Base-by-base conservation (phyloP, 64 coral and sea anemone genomes). In the Trachythela sp. region DNA sequence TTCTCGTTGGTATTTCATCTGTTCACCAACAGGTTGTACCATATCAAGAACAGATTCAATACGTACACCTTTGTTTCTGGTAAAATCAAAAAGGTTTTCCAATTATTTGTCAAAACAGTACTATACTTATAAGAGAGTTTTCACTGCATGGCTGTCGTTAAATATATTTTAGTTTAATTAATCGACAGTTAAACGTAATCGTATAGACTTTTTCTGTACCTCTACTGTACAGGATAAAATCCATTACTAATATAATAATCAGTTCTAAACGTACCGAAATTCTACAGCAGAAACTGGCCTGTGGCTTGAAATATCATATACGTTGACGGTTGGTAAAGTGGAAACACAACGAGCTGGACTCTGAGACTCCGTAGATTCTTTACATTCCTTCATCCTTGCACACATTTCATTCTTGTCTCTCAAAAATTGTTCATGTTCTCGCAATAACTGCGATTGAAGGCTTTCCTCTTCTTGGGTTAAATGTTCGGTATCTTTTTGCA, bases 1-100 rank as follows among this genome's bases (percentile, higher is more conserved):
- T 37, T 80, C 37, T 37, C 75, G 26, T 80, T 80, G 33, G 30
- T 80, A 80, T 80, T 80, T 39, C 75, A 80, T 80, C 37, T 80
- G 75, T 13, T 80, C 33, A 80, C 75, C 34, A 30, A 80, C 37
- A 39, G 75, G 75, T 80, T 80, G 75, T 29, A 39, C 75, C 75
- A 80, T 80, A 80, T 80, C 75, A 80, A 35, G 13, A 39, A 80
- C 75, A 37, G 75, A 80, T 18, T 80, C 33, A 38, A 80, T 39
- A 14, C 75, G 75, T 80, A 80, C 32, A 35, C 20, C 33, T 80
- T 39, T 15, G 10, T 80, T 39, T 80, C 75, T 80, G 35, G 56
- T 64, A 26, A 64, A 27, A 64, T 18, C 26, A 27, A 24, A 24
- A 20, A 52, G n/a, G n/a, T n/a, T n/a, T n/a, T n/a, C n/a, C n/a